Conservation (phyloP, 2,113 vertebrate genomes). For the Girardinichthys multiradiatus region DNA sequence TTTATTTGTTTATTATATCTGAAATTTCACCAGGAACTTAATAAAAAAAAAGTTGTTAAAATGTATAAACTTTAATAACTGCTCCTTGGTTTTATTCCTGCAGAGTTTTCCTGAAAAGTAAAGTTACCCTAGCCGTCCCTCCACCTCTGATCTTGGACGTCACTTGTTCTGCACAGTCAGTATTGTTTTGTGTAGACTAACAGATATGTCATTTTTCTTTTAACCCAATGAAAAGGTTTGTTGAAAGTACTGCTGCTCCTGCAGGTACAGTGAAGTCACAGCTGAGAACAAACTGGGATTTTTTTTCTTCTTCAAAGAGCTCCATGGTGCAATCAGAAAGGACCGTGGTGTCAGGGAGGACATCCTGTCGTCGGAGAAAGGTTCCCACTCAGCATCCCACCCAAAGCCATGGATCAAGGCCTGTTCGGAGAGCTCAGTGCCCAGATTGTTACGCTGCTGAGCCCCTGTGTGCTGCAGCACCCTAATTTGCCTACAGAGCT, state of each 20-base stretch:
- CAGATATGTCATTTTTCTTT: not conserved
- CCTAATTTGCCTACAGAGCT: constrained; percentile 77
- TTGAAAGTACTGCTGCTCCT: not conserved
- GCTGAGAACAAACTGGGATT: not conserved
- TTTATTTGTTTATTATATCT: no score
- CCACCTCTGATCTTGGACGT: constrained; percentile 56
- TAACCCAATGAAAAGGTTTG: not conserved
- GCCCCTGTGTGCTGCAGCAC: constrained; percentile 79
- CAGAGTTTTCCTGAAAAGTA: constrained; percentile 57
- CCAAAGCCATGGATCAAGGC: constrained; percentile 68
- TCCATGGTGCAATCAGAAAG: constrained; percentile 46
- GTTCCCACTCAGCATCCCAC: constrained; percentile 77
- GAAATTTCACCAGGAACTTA: no score
- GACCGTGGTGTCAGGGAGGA: constrained; percentile 74
- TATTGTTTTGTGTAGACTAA: not conserved
- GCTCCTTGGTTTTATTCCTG: constrained; percentile 7
- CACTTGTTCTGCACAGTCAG: constrained; percentile 53
- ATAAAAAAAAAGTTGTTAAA: not conserved
- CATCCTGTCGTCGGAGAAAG: constrained; percentile 79
- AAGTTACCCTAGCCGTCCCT: constrained; percentile 24
- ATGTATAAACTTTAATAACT: not conserved
- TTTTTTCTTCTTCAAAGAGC: constrained; percentile 46
- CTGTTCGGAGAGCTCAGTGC: constrained; percentile 79
- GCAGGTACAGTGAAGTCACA: not conserved
- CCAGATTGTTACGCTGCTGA: constrained; percentile 75